Evolutionary conservation across 2,113 vertebrate genomes (phyloP).

Genomic region (Perca schrenkii): DNA sequence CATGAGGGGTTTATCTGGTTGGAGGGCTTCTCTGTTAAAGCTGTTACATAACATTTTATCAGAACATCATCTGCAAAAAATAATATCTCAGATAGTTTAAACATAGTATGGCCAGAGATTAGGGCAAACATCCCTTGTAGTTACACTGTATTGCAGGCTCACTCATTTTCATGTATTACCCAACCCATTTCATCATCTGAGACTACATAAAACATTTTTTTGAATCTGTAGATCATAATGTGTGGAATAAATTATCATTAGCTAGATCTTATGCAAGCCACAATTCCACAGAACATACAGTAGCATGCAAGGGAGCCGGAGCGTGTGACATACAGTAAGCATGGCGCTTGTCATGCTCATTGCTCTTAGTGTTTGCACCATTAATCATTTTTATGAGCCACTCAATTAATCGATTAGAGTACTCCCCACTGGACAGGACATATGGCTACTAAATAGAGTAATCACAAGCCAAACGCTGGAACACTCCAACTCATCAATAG

Average conservation of each 20-base stretch:
- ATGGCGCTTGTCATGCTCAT: conserved; percentile 81
- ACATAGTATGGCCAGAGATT: neutral
- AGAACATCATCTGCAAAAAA: neutral
- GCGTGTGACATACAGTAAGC: conserved; percentile 64
- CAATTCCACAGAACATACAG: conserved; percentile 10
- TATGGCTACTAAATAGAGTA: conserved; percentile 91
- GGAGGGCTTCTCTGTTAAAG: neutral
- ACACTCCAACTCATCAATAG: conserved; percentile 84
- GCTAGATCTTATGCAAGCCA: conserved; percentile 10
- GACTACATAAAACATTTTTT: conserved; percentile 35
- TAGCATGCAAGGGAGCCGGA: conserved; percentile 16
- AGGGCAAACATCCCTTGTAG: neutral
- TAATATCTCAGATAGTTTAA: neutral
- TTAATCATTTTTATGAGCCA: conserved; percentile 92
- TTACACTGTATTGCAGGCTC: neutral
- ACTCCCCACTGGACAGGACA: conserved; percentile 89
- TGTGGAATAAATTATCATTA: conserved; percentile 45
- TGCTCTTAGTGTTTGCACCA: conserved; percentile 84
- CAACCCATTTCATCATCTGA: conserved; percentile 21
- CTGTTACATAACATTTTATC: conserved; percentile 8
- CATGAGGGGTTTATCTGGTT: neutral
- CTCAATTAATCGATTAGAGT: conserved; percentile 92
- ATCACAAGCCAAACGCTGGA: conserved; percentile 85
- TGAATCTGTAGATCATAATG: conserved; percentile 15
- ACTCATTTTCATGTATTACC: conserved; percentile 31